A percentile compares a stretch with the other conserved stretches of the same genome.
Evolutionary conservation across 2,113 vertebrate species (phyloP).

Genomic region (Cairina moschata): DNA sequence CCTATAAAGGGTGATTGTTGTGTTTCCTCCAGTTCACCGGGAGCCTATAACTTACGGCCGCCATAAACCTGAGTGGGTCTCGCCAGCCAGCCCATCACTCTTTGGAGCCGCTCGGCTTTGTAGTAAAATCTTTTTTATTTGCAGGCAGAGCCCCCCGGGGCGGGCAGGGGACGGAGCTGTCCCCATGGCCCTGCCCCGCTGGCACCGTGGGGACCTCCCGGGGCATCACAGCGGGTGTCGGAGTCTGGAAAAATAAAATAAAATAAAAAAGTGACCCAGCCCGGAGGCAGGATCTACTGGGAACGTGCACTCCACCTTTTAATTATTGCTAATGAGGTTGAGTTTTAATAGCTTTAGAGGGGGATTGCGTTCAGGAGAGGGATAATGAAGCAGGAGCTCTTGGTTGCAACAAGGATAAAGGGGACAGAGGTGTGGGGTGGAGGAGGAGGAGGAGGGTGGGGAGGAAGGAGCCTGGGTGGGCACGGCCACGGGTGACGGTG

Average conservation of each 20-base stretch:
- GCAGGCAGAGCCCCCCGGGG: background rate
- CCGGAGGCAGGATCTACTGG: background rate
- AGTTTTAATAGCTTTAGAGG: conserved; percentile 61
- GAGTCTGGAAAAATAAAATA: background rate
- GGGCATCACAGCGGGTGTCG: too few relatives aligned
- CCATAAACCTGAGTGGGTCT: conserved; percentile 80
- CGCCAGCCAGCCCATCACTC: conserved; percentile 75
- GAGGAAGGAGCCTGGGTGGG: background rate
- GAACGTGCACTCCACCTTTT: conserved; percentile 48
- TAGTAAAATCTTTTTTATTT: conserved; percentile 70
- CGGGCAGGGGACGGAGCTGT: background rate
- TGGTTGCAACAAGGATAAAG: accelerated
- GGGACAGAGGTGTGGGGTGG: accelerated
- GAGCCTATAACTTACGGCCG: conserved; percentile 75
- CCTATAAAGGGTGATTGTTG: conserved; percentile 76
- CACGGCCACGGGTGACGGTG: accelerated
- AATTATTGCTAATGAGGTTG: conserved; percentile 70
- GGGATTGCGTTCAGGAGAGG: conserved; percentile 2
- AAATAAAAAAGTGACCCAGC: background rate
- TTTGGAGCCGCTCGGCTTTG: conserved; percentile 75
- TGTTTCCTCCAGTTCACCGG: conserved; percentile 54
- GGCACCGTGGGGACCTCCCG: accelerated
- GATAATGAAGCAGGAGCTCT: background rate
- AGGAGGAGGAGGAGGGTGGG: background rate
- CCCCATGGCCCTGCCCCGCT: background rate